These are phyloP conservation scores for Melanogrammus aeglefinus DNA, from an alignment of 2,797 vertebrate species.

Conservation along the genomic window DNA sequence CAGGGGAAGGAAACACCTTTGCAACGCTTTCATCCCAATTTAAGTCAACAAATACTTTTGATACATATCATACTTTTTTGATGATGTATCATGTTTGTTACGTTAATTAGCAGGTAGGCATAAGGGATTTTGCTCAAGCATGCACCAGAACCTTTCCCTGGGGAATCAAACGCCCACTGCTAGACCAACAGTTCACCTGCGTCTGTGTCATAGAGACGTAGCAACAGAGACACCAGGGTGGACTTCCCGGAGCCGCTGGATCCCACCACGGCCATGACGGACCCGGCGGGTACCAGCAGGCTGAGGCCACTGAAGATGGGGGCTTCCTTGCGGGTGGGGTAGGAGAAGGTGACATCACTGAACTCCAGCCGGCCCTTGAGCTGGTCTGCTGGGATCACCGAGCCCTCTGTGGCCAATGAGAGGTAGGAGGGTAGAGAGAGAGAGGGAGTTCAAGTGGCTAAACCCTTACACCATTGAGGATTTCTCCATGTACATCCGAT, in stretches of 20 bases:
- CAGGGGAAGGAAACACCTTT: too few relatives aligned
- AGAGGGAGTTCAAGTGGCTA: background rate
- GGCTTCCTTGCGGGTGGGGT: constrained; percentile 85
- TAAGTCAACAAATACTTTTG: background rate
- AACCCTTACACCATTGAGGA: background rate
- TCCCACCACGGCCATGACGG: constrained; percentile 90
- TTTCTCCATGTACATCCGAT: background rate
- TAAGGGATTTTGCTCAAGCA: too few relatives aligned
- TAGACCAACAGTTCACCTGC: constrained; percentile 28
- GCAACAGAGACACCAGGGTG: constrained; percentile 86
- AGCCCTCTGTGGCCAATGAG: constrained; percentile 75
- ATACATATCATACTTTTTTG: too few relatives aligned
- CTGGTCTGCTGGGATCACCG: constrained; percentile 69
- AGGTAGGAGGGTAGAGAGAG: background rate
- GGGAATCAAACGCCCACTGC: background rate
- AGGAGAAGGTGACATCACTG: constrained; percentile 81
- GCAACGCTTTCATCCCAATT: background rate
- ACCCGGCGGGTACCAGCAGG: constrained; percentile 85
- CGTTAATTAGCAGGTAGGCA: background rate
- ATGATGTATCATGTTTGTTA: too few relatives aligned
- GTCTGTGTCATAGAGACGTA: constrained; percentile 85
- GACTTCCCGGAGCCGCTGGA: constrained; percentile 95
- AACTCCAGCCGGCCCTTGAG: constrained; percentile 89
- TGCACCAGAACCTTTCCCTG: background rate
- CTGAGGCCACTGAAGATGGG: constrained; percentile 84